Evolutionary conservation across 2,888 invertebrate species (phyloP), one percentile per base, ranked within the genome.

Genomic region (Himalopsyche tibetana): DNA sequence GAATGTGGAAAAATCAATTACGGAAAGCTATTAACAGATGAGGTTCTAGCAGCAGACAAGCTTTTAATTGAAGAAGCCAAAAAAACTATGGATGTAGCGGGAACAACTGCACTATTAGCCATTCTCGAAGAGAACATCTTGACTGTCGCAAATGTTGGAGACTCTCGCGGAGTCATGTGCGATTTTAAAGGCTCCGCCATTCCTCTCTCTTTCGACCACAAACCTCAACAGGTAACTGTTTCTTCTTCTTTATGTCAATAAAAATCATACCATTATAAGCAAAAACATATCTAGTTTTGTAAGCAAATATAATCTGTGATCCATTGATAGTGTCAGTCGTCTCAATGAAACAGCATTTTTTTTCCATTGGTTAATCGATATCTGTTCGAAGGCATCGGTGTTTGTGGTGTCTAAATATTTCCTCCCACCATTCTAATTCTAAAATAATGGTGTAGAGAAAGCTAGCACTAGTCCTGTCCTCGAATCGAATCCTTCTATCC

Each of bases 101-200:
- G 99, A 19, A 98, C 98, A 38, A 99, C 99, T 42, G 98, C 98
- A 4, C 92, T 99, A 80, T 96, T 99, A 89, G 98, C 98, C 45
- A 92, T 99, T 19, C 93, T 99, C 89, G 97, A 98, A 91, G 96
- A 95, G 69, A 95, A 96, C 89, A 95, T 95, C 90, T 92, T 99
- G 88, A 96, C 97, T 89, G 98, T 99, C 42, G 99, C 98, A 17
- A 99, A 99, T 94, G 98, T 99, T 40, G 99, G 99, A 5, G 99
- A 99, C 91, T 99, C 99, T 0, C 94, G 99, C 89, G 99, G 98
- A 45, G 98, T 99, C 0, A 97, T 99, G 96, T 98, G 98, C 91
- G 98, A 98, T 92, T 94, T 94, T 82, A 95, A 96, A 90, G 98
- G 98, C 56, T 97, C 96, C 91, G 97, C 97, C 0, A 97, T 98